Conservation (phyloP, 1,140 invertebrate genomes). For the Polyergus mexicanus region DNA sequence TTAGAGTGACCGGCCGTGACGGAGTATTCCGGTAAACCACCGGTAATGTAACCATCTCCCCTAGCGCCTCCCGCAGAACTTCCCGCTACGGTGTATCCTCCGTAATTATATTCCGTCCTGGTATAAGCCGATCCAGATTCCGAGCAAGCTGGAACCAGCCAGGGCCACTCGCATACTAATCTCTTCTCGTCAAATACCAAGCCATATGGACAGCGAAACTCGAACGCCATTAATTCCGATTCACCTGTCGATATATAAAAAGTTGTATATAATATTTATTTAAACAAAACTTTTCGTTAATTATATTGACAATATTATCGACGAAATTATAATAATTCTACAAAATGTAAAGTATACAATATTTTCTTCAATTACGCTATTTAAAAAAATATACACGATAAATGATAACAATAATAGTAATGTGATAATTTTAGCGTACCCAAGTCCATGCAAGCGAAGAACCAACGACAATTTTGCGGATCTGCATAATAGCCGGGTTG, state of each 20-base stretch:
- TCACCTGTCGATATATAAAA: constrained; percentile 73
- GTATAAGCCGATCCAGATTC: constrained; percentile 78
- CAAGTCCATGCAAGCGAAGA: constrained; percentile 94
- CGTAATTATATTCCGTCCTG: constrained; percentile 56
- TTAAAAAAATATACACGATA: background rate
- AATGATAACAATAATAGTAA: constrained; percentile 67
- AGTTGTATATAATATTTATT: background rate
- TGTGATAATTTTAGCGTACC: constrained; percentile 86
- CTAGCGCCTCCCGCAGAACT: background rate
- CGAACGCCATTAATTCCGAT: constrained; percentile 89
- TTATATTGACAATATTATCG: too few relatives aligned
- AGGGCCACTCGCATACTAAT: constrained; percentile 93
- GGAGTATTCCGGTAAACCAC: constrained; percentile 48
- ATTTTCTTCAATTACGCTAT: constrained; percentile 6
- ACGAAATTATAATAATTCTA: too few relatives aligned
- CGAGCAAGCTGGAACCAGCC: constrained; percentile 91
- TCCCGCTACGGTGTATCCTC: constrained; percentile 19
- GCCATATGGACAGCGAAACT: constrained; percentile 94
- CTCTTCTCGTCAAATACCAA: constrained; percentile 92
- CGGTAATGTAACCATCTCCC: constrained; percentile 55
- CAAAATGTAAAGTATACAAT: background rate
- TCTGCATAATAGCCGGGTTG: constrained; percentile 91
- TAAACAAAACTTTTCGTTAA: too few relatives aligned
- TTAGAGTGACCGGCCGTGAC: constrained; percentile 13
- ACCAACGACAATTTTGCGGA: constrained; percentile 94